These are phyloP conservation scores for Cheirogaleus medius DNA, from an alignment of 2,113 vertebrate species.

Conservation along the genomic window DNA sequence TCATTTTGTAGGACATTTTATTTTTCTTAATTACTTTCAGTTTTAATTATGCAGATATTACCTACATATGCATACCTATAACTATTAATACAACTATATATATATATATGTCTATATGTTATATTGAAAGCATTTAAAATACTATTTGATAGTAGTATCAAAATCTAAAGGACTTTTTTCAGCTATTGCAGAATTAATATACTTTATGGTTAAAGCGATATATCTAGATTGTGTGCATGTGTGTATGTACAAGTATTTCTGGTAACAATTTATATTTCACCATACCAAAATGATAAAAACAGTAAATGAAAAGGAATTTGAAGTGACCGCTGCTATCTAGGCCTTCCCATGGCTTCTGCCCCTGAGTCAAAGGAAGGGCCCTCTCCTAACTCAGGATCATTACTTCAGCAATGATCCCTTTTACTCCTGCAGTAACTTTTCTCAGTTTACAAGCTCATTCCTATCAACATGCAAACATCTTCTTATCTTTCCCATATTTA, in stretches of 20 bases:
- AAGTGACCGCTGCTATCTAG: accelerated
- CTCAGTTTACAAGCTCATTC: not conserved
- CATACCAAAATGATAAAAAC: not conserved
- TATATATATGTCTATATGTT: not conserved
- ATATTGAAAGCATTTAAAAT: not conserved
- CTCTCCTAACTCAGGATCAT: not conserved
- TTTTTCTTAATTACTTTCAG: not conserved
- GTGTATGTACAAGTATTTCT: not conserved
- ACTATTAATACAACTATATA: not conserved
- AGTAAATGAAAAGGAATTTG: not conserved
- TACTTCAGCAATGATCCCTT: not conserved
- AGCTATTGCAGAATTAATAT: not conserved
- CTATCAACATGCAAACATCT: not conserved
- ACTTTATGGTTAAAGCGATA: not conserved
- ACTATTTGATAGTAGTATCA: no score
- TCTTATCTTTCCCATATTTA: not conserved
- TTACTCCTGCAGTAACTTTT: not conserved
- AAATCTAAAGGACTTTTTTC: not conserved
- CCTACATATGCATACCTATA: not conserved
- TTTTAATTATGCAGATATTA: not conserved
- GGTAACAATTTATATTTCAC: not conserved
- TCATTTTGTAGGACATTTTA: not conserved
- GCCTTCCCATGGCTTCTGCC: no score
- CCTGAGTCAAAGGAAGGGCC: not conserved
- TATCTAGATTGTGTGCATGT: not conserved